Base-by-base conservation (phyloP, 1,140 invertebrate genomes). In the Ylistrum balloti region DNA sequence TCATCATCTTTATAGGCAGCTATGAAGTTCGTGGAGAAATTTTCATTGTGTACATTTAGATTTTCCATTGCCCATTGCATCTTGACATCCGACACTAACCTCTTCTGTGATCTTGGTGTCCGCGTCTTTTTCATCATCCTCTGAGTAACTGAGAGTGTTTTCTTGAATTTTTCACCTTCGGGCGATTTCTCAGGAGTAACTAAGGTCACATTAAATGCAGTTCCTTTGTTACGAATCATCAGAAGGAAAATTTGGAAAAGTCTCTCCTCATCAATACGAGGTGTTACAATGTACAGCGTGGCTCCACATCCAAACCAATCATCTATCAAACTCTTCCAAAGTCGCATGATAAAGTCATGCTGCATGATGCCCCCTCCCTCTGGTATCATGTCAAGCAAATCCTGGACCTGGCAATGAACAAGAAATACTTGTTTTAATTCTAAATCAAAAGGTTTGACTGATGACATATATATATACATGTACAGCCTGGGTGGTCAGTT, bases 201-300 rank as follows among this genome's bases (percentile, higher is more conserved):
- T 33, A 95, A 86, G 17, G 93, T 94, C 11, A 93, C 93, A 56
- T 91, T 89, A 90, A 95, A 95, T 0, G 94, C 95, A 41, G 95
- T 95, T 28, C 95, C 95, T 92, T 95, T 95, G 90, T 95, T 95
- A n/a, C 94, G 89, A 32, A 95, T 94, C 95, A 95, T 95, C 11
- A 95, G 89, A 33, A 95, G 90, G 87, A 95, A 94, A 22, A 95
- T 91, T 34, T 94, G 93, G 88, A 95, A 94, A 20, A 95, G 91
- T 20, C 95, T 90, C 86, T 95, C 95, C 35, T 95, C 94, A 88
- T 95, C 95, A n/a, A 95, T 95, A 13, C 92, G 90, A 15, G 95
- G 95, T 13, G 95, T 95, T 10, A 95, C 95, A 28, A 95, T 93
- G 41, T 93, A 95, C 11, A 95, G 93, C 33, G 89, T 90, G 28